Percentiles rank a stretch among this genome's conserved stretches.
These are phyloP conservation scores for Drosophila mayaguana DNA, from an alignment of 2,888 invertebrate genomes.

Conservation along the genomic window DNA sequence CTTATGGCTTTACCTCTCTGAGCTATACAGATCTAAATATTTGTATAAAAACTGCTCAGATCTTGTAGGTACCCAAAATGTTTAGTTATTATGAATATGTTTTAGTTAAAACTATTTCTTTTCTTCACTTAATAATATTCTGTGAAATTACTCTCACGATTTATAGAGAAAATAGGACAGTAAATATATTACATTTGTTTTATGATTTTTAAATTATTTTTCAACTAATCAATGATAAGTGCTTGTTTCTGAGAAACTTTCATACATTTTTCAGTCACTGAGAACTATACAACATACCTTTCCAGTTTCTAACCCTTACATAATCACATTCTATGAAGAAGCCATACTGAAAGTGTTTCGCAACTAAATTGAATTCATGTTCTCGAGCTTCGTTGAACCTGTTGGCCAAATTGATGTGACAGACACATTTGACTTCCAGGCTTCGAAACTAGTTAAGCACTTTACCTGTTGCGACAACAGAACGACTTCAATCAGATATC, in stretches of 20 bases:
- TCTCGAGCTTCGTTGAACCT: slow-evolving; percentile 33
- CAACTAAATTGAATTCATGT: background rate
- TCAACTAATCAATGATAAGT: too few relatives aligned
- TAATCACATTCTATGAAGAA: background rate
- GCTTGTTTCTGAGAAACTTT: too few relatives aligned
- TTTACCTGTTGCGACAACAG: slow-evolving; percentile 56
- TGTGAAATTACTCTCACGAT: background rate
- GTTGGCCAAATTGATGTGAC: slow-evolving; percentile 45
- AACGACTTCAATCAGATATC: slow-evolving; percentile 62
- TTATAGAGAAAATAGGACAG: too few relatives aligned
- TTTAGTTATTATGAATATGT: too few relatives aligned
- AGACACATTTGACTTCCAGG: slow-evolving; percentile 46
- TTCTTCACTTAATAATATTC: background rate
- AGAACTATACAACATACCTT: too few relatives aligned
- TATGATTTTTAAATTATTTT: too few relatives aligned
- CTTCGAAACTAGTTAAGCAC: slow-evolving; percentile 55
- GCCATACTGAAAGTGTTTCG: slow-evolving; percentile 12
- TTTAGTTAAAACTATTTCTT: too few relatives aligned
- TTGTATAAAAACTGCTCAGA: too few relatives aligned
- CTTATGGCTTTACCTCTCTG: background rate
- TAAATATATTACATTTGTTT: too few relatives aligned
- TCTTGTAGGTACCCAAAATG: too few relatives aligned
- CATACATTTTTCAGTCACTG: too few relatives aligned
- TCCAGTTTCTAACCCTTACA: background rate
- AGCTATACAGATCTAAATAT: too few relatives aligned